Percentiles rank a stretch among this genome's conserved stretches.
Conservation (phyloP, 2,888 invertebrate genomes). For the Cryptocheilus praepositus region DNA sequence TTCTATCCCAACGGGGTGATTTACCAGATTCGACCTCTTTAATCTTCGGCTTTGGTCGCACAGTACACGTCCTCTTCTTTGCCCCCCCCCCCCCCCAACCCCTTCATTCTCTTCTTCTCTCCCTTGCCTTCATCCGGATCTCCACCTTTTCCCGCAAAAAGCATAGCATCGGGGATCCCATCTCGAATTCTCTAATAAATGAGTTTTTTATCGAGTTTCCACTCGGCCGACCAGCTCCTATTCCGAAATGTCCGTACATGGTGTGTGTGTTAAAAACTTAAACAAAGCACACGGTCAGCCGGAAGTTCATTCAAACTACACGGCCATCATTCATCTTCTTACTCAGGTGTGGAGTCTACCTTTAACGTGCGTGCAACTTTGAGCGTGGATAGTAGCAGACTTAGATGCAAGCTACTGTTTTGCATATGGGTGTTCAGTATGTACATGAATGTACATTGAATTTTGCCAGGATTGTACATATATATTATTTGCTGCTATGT, state of each 20-base stretch:
- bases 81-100: too few relatives aligned
- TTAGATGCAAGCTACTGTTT: too few relatives aligned
- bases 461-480: too few relatives aligned
- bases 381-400: too few relatives aligned
- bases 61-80: background rate
- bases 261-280: constrained; percentile 29
- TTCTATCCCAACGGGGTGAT: constrained; percentile 11
- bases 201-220: constrained; percentile 47
- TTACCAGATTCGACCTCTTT: constrained; percentile 20
- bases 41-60: constrained; percentile 19
- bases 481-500: too few relatives aligned
- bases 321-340: constrained; percentile 27
- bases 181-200: constrained; percentile 47
- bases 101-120: too few relatives aligned
- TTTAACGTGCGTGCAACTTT: too few relatives aligned
- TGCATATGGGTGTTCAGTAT: too few relatives aligned
- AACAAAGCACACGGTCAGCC: constrained; percentile 17
- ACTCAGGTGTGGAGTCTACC: background rate
- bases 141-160: background rate
- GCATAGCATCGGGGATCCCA: constrained; percentile 27
- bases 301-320: constrained; percentile 34
- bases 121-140: background rate
- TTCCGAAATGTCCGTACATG: background rate
- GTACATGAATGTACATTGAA: too few relatives aligned
- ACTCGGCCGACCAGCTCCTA: constrained; percentile 10